phyloP scores from a whole-genome alignment of 2,797 vertebrate genomes.

The Acestrorhynchus altus region DNA sequence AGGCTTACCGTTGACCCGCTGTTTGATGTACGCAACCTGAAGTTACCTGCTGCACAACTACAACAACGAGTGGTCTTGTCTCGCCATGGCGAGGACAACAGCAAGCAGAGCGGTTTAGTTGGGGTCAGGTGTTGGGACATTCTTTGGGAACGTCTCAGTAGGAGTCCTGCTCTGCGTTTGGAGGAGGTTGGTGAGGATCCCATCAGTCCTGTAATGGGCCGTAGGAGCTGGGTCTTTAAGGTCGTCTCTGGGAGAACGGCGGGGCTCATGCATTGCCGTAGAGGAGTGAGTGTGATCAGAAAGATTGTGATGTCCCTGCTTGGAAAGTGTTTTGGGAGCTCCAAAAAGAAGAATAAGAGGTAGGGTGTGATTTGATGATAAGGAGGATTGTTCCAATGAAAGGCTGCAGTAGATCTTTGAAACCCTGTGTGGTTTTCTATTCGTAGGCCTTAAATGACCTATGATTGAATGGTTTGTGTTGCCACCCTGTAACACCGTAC shows the following conservation, averaged over 20 bases:
- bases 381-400: neutral
- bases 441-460: neutral
- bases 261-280: constrained; percentile 4
- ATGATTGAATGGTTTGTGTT: neutral
- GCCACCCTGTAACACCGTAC: neutral
- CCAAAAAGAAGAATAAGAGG: constrained; percentile 40
- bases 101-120: neutral
- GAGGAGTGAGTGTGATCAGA: constrained; percentile 12
- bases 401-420: neutral
- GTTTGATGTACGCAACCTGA: constrained; percentile 18
- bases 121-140: neutral
- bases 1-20: constrained; percentile 44
- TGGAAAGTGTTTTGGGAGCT: constrained; percentile 20
- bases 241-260: neutral
- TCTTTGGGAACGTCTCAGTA: neutral
- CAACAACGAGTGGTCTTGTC: neutral
- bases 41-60: neutral
- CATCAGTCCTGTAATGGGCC: constrained; percentile 21
- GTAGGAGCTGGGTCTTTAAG: constrained; percentile 2
- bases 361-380: neutral
- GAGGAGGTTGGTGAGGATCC: neutral
- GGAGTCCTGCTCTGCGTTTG: neutral
- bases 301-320: constrained; percentile 34
- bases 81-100: neutral
- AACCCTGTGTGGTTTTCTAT: neutral